These are phyloP conservation scores for Elephantulus edwardii DNA, from an alignment of 2,113 vertebrate genomes.

Conservation along the genomic window DNA sequence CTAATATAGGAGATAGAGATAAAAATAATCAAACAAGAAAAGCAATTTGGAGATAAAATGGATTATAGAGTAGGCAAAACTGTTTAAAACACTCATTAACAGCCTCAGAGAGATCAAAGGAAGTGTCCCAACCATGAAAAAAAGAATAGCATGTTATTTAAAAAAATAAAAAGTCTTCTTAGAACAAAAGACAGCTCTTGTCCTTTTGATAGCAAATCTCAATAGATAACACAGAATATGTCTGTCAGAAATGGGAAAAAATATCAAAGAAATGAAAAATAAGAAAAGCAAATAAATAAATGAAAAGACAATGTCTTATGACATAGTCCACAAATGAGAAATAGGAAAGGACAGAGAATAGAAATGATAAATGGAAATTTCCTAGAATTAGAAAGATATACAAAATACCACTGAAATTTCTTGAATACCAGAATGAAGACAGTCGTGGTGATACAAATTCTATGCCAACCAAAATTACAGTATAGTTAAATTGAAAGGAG, in stretches of 20 bases:
- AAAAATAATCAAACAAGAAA: conserved; percentile 11
- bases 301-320: background rate
- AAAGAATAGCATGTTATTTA: background rate
- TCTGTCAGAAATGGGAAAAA: background rate
- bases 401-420: background rate
- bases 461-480: background rate
- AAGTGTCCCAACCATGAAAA: background rate
- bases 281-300: background rate
- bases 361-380: background rate
- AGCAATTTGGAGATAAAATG: background rate
- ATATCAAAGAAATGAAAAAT: background rate
- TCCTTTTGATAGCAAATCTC: background rate
- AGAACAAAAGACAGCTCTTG: background rate
- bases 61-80: background rate
- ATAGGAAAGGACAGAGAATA: background rate
- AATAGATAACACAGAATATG: background rate
- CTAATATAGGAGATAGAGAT: background rate
- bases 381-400: background rate
- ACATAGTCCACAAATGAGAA: background rate
- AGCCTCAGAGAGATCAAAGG: background rate
- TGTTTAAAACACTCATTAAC: background rate
- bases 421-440: background rate
- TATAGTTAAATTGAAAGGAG: background rate
- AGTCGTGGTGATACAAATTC: background rate
- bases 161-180: background rate